Percentiles rank a stretch among this genome's conserved stretches.
Evolutionary conservation across 2,113 vertebrate genomes (phyloP).

Genomic region (Gnathonemus echidnorhynchus): DNA sequence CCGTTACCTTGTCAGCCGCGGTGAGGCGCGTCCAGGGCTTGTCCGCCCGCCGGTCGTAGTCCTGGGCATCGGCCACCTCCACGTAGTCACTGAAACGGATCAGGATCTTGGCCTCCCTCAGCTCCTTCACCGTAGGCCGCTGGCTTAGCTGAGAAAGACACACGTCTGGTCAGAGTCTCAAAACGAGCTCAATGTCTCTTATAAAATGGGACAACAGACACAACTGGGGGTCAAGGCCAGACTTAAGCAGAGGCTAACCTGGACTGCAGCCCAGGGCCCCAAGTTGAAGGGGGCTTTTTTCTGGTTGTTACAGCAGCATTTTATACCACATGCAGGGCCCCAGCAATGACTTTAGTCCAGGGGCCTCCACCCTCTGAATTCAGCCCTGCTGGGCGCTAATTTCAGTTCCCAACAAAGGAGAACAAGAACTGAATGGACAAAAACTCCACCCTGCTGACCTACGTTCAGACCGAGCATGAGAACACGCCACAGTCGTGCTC

Average conservation of each 20-base stretch:
- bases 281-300: neutral
- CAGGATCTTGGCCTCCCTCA: conserved; percentile 91
- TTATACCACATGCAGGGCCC: neutral
- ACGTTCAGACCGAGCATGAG: neutral
- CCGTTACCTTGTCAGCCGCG: conserved; percentile 82
- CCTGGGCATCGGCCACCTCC: conserved; percentile 93
- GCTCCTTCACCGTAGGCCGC: conserved; percentile 90
- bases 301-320: neutral
- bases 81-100: conserved; percentile 98
- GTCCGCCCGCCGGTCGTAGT: conserved; percentile 92
- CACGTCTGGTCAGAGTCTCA: neutral
- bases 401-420: neutral
- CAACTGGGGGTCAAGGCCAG: neutral
- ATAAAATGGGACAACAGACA: neutral
- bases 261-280: neutral
- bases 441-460: neutral
- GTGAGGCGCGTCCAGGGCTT: conserved; percentile 97
- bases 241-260: neutral
- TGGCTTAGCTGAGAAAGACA: conserved; percentile 76
- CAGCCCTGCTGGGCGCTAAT: neutral
- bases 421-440: neutral
- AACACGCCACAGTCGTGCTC: neutral
- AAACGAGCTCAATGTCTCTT: neutral
- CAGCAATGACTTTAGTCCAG: neutral
- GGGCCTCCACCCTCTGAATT: neutral